These are phyloP conservation scores for Channa maculata DNA, from an alignment of 2,113 vertebrate genomes.

Conservation along the genomic window DNA sequence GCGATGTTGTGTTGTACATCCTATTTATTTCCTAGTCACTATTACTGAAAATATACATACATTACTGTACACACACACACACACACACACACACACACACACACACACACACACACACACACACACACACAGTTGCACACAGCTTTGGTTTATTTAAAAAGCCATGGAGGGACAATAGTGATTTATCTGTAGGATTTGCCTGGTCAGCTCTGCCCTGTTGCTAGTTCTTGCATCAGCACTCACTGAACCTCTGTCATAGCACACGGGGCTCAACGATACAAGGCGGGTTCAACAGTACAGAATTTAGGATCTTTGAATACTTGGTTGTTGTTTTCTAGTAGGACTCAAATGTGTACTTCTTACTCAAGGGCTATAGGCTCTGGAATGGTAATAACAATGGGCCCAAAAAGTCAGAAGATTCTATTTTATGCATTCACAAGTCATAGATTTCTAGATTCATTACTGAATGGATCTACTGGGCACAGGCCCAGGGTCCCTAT, in stretches of 20 bases:
- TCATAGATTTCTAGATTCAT: too few relatives aligned
- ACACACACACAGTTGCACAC: too few relatives aligned
- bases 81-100: too few relatives aligned
- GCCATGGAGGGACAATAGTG: neutral
- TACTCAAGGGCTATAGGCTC: too few relatives aligned
- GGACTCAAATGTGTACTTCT: too few relatives aligned
- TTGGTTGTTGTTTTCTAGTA: neutral
- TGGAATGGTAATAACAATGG: too few relatives aligned
- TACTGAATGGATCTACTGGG: too few relatives aligned
- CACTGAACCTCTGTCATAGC: constrained; percentile 19
- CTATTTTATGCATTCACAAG: too few relatives aligned
- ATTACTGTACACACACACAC: neutral
- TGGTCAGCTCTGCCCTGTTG: constrained; percentile 16
- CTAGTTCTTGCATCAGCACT: neutral
- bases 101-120: too few relatives aligned
- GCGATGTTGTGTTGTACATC: constrained; percentile 19
- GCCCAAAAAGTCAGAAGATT: too few relatives aligned
- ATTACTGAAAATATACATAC: constrained; percentile 18
- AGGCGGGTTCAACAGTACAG: neutral
- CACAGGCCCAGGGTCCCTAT: too few relatives aligned
- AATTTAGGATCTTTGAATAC: too few relatives aligned
- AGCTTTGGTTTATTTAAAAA: neutral
- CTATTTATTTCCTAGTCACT: constrained; percentile 19
- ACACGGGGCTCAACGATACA: neutral
- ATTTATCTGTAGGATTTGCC: constrained; percentile 18